Conservation (phyloP, 2,113 vertebrate species). For the Rhinolophus sinicus region DNA sequence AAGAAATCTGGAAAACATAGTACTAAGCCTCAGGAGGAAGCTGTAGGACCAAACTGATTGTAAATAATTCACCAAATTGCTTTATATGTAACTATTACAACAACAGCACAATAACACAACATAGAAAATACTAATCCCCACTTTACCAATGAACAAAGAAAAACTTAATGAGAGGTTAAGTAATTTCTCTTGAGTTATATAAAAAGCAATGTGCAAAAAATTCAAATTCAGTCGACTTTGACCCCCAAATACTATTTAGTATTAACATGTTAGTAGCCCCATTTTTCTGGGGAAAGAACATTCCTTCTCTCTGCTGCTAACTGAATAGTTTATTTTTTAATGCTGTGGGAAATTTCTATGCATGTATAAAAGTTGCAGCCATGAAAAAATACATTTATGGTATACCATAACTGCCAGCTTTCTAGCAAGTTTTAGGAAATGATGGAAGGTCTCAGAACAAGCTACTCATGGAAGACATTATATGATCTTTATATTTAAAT, state of each 20-base stretch:
- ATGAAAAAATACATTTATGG: neutral
- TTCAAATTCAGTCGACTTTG: neutral
- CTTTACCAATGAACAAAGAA: neutral
- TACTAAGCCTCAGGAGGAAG: neutral
- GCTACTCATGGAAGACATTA: neutral
- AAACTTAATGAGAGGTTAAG: neutral
- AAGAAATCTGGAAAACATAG: neutral
- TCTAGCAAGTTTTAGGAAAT: neutral
- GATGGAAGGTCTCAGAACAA: neutral
- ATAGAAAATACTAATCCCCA: neutral
- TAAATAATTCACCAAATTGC: neutral
- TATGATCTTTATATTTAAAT: slow-evolving; percentile 30
- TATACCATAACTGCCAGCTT: neutral
- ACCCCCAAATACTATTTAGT: neutral
- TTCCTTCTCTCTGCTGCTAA: neutral
- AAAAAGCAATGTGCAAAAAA: neutral
- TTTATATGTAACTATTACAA: neutral
- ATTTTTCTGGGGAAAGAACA: neutral
- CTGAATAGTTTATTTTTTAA: neutral
- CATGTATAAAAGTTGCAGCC: neutral
- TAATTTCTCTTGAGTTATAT: neutral
- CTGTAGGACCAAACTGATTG: neutral
- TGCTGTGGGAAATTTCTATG: neutral
- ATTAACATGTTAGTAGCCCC: neutral
- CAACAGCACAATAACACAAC: neutral